phyloP scores from a whole-genome alignment of 2,888 invertebrate genomes.

The Yponomeuta sedellus region DNA sequence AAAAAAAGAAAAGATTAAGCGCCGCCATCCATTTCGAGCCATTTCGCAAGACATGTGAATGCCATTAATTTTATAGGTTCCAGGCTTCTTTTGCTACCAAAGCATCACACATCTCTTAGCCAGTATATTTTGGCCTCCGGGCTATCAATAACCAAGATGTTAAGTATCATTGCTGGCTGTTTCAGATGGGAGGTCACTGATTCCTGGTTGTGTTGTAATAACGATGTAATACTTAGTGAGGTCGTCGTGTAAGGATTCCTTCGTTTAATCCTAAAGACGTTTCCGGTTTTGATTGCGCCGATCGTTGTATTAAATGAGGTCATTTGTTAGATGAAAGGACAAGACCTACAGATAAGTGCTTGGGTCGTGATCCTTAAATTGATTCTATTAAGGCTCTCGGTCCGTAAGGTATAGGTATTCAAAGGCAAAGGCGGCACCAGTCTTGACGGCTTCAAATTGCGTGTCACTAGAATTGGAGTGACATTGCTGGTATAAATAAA shows the following conservation, averaged over 20 bases:
- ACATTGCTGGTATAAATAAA: too few species aligned
- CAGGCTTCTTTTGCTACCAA: constrained; percentile 25
- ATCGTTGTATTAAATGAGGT: constrained; percentile 27
- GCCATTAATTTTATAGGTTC: constrained; percentile 54
- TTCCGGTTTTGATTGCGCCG: constrained; percentile 32
- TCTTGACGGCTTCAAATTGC: too few species aligned
- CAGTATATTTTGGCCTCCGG: constrained; percentile 28
- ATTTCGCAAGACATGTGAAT: constrained; percentile 47
- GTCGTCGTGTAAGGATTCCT: constrained; percentile 31
- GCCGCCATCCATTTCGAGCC: constrained; percentile 29
- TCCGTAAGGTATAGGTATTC: background rate
- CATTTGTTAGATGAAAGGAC: background rate
- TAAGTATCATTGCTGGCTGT: background rate
- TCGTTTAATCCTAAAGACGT: constrained; percentile 27
- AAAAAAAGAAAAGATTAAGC: constrained; percentile 25
- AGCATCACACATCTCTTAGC: constrained; percentile 28
- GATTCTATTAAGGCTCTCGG: background rate
- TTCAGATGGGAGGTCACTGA: constrained; percentile 13
- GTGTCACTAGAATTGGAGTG: too few species aligned
- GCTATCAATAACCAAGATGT: background rate
- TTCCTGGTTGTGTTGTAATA: constrained; percentile 30
- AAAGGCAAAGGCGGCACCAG: too few species aligned
- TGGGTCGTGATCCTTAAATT: background rate
- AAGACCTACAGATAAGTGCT: background rate
- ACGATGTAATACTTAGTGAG: constrained; percentile 37